Evolutionary conservation across 92 coral and sea anemone genomes (phyloP).

Genomic region (Heliopora coerulea): DNA sequence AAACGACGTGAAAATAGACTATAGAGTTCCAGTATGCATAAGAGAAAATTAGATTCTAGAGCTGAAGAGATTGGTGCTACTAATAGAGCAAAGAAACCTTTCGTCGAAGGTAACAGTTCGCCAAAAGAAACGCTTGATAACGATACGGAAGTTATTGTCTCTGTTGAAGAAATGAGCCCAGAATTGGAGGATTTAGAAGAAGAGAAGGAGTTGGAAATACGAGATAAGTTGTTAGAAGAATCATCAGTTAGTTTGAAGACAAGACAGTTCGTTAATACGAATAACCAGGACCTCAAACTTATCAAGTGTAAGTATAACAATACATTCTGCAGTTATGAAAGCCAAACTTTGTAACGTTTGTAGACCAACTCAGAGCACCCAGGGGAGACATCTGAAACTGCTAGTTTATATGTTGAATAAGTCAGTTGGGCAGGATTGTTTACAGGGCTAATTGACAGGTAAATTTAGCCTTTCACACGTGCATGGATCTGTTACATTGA

Average conservation of each 20-base stretch:
- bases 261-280: not conserved
- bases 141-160: not conserved
- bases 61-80: not conserved
- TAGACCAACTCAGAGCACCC: too few species aligned
- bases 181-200: slow-evolving; percentile 19
- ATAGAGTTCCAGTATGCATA: not conserved
- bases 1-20: too few species aligned
- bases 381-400: too few species aligned
- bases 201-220: slow-evolving; percentile 42
- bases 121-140: not conserved
- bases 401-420: too few species aligned
- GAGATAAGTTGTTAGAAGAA: slow-evolving; percentile 58
- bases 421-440: too few species aligned
- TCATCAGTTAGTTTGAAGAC: not conserved
- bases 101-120: not conserved
- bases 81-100: not conserved
- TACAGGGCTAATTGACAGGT: too few species aligned
- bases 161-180: not conserved
- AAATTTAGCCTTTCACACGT: too few species aligned
- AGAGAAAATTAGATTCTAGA: not conserved
- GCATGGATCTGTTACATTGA: too few species aligned
- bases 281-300: slow-evolving; percentile 39
- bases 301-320: slow-evolving; percentile 58
- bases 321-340: too few species aligned
- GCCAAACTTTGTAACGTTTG: too few species aligned